These are phyloP conservation scores for Saguinus midas DNA, from an alignment of 2,113 vertebrate genomes.

Conservation along the genomic window DNA sequence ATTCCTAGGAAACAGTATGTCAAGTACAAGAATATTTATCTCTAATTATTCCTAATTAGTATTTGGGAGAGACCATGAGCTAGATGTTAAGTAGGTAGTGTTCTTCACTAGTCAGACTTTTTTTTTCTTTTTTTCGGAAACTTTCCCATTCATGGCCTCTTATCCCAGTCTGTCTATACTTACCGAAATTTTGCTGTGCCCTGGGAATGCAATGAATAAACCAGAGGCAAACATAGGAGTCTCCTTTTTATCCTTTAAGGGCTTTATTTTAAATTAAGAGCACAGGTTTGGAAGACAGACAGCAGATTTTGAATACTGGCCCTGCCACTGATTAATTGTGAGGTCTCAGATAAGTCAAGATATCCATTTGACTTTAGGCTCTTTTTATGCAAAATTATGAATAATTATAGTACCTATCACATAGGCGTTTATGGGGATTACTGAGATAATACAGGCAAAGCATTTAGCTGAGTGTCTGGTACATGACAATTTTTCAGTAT, in stretches of 20 bases:
- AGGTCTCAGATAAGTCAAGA: not conserved
- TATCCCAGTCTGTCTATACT: slow-evolving; percentile 26
- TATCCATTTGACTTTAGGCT: not conserved
- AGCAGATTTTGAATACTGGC: not conserved
- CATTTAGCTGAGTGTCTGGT: not conserved
- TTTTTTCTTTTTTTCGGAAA: not conserved
- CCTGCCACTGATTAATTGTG: slow-evolving; percentile 7
- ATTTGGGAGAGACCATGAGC: not conserved
- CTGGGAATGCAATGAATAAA: not conserved
- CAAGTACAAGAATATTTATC: not conserved
- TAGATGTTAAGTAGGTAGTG: slow-evolving; percentile 12
- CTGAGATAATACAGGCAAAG: not conserved
- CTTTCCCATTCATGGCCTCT: not conserved
- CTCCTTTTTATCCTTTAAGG: not conserved
- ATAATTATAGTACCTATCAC: not conserved
- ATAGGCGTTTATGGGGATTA: not conserved
- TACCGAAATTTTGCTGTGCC: not conserved
- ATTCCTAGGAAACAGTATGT: not conserved
- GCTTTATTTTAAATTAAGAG: not conserved
- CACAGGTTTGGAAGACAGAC: not conserved
- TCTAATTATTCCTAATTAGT: slow-evolving; percentile 37
- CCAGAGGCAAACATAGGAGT: not conserved
- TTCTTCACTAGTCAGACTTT: slow-evolving; percentile 9
- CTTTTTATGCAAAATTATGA: not conserved
- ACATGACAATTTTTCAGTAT: not conserved